Evolutionary conservation across 2,113 vertebrate species (phyloP), one percentile per base, ranked within the genome.

Genomic region (Eudyptes chrysolophus): DNA sequence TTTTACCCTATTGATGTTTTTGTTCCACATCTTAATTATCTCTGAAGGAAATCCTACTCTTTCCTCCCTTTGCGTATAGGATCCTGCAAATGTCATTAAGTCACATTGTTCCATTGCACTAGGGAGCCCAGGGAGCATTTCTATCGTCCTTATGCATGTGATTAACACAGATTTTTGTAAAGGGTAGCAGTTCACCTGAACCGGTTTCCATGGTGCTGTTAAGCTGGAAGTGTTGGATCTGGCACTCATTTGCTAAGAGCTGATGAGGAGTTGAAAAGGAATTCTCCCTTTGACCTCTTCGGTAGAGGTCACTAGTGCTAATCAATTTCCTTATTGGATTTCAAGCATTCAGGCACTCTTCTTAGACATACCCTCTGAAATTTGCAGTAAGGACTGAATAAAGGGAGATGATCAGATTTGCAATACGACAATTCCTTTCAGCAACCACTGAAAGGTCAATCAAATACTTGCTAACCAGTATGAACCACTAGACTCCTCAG

Each of bases 321-420:
- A 93, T 96, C 89, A 58, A 65, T 88, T 61, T 86, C 82, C 46
- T 80, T 90, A 90, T 64, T 84, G 89, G 87, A 92, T 96, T 96
- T 96, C 94, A 81, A 38, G 71, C 66, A 29, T 87, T 76, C 30
- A 44, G 69, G 77, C 83, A 64, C 64, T 84, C 71, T 60, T 78
- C 92, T 83, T 81, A 85, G 81, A 34, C 49, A 34, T 58, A 62
- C 30, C 51, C 70, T 70, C 66, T 80, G 89, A 91, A 94, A 94
- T 74, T 48, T 90, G 68, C 82, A 25, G 20, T 51, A 58, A 68
- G 57, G 64, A 66, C 54, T 51, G 70, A 83, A 76, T 80, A 89
- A 75, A 79, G 58, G 71, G 92, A 95, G 66, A 49, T 26, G 29
- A 79, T 87, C 65, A 57, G 54, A 54, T 77, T 34, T 93, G 81